These are phyloP conservation scores for Amblyraja radiata DNA, from an alignment of 2,797 vertebrate genomes.

Conservation along the genomic window DNA sequence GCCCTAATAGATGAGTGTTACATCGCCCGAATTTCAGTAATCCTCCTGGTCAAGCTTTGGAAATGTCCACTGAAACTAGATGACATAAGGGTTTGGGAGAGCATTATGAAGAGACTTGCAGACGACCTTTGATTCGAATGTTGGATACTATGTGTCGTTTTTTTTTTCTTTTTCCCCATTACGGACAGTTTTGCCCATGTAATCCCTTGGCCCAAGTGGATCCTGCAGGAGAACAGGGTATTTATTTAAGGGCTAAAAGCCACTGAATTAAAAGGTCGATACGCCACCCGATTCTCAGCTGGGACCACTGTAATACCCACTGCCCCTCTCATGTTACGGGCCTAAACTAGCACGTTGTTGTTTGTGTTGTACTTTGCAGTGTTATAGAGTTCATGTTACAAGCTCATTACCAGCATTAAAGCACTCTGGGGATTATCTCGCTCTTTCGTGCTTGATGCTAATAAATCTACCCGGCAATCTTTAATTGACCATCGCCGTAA, in stretches of 20 bases:
- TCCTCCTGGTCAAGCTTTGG: slow-evolving; percentile 49
- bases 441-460: slow-evolving; percentile 38
- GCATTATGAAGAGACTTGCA: slow-evolving; percentile 31
- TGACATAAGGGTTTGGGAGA: slow-evolving; percentile 42
- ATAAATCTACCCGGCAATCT: slow-evolving; percentile 13
- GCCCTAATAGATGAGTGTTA: not conserved
- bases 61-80: slow-evolving; percentile 44
- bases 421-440: slow-evolving; percentile 51
- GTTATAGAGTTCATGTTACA: slow-evolving; percentile 62
- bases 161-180: slow-evolving; percentile 51
- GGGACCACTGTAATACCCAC: slow-evolving; percentile 57
- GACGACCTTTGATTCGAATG: slow-evolving; percentile 63
- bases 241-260: slow-evolving; percentile 54
- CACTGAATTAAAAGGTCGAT: slow-evolving; percentile 76
- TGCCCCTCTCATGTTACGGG: slow-evolving; percentile 63
- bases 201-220: slow-evolving; percentile 62
- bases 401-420: slow-evolving; percentile 49
- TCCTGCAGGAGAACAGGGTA: slow-evolving; percentile 66
- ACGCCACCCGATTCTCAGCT: slow-evolving; percentile 66
- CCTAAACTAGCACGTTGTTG: slow-evolving; percentile 78
- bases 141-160: slow-evolving; percentile 46
- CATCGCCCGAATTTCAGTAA: not conserved
- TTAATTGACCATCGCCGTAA: not conserved
- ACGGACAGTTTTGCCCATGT: slow-evolving; percentile 52
- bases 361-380: slow-evolving; percentile 71